Conservation (phyloP, 2,888 invertebrate genomes). For the Scrobipalpa atriplicella region DNA sequence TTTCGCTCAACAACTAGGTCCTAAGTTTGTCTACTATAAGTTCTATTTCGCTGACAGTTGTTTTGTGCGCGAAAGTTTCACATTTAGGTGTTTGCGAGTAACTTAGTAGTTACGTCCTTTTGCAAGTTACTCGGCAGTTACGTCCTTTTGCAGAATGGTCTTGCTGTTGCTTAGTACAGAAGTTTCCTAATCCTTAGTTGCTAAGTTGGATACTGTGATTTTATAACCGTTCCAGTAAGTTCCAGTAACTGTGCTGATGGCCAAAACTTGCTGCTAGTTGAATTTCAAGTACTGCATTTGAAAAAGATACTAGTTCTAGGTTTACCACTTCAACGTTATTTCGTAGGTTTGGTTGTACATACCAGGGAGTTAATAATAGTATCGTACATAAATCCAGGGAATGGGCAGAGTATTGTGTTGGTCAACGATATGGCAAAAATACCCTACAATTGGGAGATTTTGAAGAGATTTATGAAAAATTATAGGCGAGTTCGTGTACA, state of each 20-base stretch:
- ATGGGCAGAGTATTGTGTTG: no score
- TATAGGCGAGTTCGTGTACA: no score
- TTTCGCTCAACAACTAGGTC: slow-evolving; percentile 31
- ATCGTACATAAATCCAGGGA: no score
- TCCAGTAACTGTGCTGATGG: not conserved
- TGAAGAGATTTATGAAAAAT: no score
- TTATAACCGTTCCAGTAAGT: slow-evolving; percentile 7
- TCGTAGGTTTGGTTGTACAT: no score
- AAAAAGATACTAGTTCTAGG: not conserved
- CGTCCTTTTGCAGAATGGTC: not conserved
- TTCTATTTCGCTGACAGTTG: slow-evolving; percentile 51
- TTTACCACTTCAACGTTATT: no score
- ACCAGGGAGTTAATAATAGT: no score
- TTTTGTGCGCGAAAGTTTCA: slow-evolving; percentile 51
- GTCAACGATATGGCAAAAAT: no score
- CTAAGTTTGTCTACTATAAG: slow-evolving; percentile 33
- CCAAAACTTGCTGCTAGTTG: not conserved
- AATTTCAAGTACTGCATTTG: not conserved
- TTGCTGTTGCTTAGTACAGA: not conserved
- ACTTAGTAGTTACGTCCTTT: slow-evolving; percentile 36
- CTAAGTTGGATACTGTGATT: slow-evolving; percentile 17
- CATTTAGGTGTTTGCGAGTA: slow-evolving; percentile 54
- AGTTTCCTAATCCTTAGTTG: slow-evolving; percentile 19
- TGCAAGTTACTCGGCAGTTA: slow-evolving; percentile 36
- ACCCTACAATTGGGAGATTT: no score